A percentile compares a stretch with the other conserved stretches of the same genome.
Conservation (phyloP, 1,140 invertebrate species). For the Bursaphelenchus mucronatus region DNA sequence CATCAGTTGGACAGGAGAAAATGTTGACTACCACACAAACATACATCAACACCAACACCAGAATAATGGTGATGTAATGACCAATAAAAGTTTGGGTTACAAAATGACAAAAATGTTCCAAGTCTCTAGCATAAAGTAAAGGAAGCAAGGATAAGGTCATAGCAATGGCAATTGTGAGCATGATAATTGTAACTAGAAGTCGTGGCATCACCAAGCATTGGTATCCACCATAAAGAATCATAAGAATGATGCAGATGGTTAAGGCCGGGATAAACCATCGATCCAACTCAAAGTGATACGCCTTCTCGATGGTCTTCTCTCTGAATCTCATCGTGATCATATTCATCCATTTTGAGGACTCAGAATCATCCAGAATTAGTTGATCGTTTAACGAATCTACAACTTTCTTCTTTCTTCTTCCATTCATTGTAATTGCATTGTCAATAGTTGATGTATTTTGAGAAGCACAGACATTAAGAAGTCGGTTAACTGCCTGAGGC, state of each 20-base stretch:
- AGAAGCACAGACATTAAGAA: conserved; percentile 41
- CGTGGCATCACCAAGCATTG: conserved; percentile 43
- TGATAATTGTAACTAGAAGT: conserved; percentile 44
- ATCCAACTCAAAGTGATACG: conserved; percentile 54
- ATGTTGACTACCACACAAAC: conserved; percentile 59
- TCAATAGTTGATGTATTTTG: background rate
- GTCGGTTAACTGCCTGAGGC: conserved; percentile 51
- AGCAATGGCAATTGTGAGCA: conserved; percentile 47
- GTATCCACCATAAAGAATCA: conserved; percentile 54
- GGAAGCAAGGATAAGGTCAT: conserved; percentile 57
- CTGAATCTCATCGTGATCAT: conserved; percentile 34
- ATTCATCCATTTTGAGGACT: conserved; percentile 26
- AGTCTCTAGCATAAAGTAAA: conserved; percentile 55
- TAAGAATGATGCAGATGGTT: conserved; percentile 55
- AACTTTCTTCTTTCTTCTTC: conserved; percentile 24
- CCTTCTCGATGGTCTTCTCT: conserved; percentile 35
- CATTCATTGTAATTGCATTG: conserved; percentile 16
- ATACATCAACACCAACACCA: conserved; percentile 52
- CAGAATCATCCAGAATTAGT: conserved; percentile 17
- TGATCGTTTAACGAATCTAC: conserved; percentile 18
- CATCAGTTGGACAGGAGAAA: conserved; percentile 49
- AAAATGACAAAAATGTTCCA: conserved; percentile 60
- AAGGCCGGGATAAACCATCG: conserved; percentile 60
- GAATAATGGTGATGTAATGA: conserved; percentile 56
- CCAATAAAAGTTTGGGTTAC: conserved; percentile 54